These are phyloP conservation scores for Bagarius yarrelli DNA, from an alignment of 2,113 vertebrate genomes.

Conservation along the genomic window DNA sequence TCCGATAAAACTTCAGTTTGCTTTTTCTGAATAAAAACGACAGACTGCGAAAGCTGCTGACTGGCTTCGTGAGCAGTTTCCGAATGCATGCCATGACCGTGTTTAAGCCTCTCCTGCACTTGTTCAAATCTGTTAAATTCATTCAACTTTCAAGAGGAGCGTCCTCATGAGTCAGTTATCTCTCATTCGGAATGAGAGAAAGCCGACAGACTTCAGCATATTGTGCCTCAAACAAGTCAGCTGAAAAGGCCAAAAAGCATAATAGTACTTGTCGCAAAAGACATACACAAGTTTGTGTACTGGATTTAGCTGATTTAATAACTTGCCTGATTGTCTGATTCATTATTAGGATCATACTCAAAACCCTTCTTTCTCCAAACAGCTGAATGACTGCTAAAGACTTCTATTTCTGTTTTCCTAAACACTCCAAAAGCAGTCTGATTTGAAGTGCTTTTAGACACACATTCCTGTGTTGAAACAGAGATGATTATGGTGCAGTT, in stretches of 20 bases:
- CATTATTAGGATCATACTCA: not conserved
- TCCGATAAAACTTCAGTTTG: constrained; percentile 39
- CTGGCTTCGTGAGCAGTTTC: not conserved
- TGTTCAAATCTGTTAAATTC: no score
- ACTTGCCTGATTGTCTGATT: not conserved
- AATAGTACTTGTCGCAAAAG: not conserved
- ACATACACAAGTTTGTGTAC: not conserved
- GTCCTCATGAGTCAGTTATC: not conserved
- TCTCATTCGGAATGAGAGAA: not conserved
- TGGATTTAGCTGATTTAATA: not conserved
- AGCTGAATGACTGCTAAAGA: not conserved
- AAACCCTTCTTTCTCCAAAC: not conserved
- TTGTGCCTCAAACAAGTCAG: not conserved
- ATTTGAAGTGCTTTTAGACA: not conserved
- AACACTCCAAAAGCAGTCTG: not conserved
- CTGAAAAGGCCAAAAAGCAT: not conserved
- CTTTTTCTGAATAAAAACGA: constrained; percentile 8
- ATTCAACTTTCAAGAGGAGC: not conserved
- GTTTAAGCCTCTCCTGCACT: no score
- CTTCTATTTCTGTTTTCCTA: not conserved
- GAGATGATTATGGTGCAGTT: not conserved
- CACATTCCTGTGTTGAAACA: not conserved
- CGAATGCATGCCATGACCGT: constrained; percentile 12
- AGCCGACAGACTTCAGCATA: not conserved
- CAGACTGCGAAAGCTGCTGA: constrained; percentile 13